Conservation (phyloP, 2,113 vertebrate species). For the Amphilophus citrinellus region DNA sequence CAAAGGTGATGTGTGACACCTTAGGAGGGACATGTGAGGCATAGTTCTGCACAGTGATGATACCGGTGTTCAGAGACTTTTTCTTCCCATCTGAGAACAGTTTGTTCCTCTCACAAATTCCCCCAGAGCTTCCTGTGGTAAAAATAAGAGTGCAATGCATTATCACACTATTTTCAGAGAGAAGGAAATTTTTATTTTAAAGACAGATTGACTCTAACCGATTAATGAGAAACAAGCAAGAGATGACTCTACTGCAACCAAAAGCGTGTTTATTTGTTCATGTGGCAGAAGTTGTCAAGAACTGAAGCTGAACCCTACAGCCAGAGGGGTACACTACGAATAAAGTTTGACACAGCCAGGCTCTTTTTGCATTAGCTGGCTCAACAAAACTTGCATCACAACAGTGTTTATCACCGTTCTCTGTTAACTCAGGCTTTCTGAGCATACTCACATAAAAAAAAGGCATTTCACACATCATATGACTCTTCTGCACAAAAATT, state of each 20-base stretch:
- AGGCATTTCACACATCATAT: neutral
- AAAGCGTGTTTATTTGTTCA: neutral
- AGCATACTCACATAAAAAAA: neutral
- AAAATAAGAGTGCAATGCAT: neutral
- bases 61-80: slow-evolving; percentile 98
- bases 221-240: neutral
- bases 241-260: neutral
- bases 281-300: neutral
- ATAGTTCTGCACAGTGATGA: slow-evolving; percentile 99
- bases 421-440: neutral
- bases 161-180: too few relatives aligned
- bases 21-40: slow-evolving; percentile 97
- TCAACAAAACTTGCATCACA: neutral
- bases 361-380: neutral
- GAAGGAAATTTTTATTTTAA: too few relatives aligned
- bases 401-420: neutral
- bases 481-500: neutral
- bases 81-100: slow-evolving; percentile 93
- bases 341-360: neutral
- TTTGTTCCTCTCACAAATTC: slow-evolving; percentile 96
- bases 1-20: slow-evolving; percentile 98
- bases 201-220: neutral
- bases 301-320: neutral
- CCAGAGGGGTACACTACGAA: neutral
- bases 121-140: slow-evolving; percentile 92